phyloP scores from a whole-genome alignment of 1,140 invertebrate species.

The Drosophila melanica region DNA sequence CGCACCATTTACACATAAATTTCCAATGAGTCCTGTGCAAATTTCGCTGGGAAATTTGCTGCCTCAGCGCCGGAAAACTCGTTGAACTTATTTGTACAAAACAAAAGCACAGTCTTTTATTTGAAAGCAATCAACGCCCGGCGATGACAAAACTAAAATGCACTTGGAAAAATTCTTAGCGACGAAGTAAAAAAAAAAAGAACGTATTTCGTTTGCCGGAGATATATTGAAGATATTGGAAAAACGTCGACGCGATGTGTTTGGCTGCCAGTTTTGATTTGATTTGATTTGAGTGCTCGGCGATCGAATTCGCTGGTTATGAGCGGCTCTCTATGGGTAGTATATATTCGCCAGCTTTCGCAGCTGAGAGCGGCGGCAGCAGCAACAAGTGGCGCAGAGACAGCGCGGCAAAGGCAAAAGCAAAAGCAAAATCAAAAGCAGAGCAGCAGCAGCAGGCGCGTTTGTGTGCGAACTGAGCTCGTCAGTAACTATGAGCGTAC shows the following conservation, averaged over 20 bases:
- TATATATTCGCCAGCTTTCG: slow-evolving; percentile 35
- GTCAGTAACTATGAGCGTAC: slow-evolving; percentile 73
- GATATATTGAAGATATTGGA: slow-evolving; percentile 20
- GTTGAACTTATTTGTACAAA: background rate
- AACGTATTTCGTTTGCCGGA: slow-evolving; percentile 12
- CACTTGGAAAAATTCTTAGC: too few species aligned
- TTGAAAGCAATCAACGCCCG: too few species aligned
- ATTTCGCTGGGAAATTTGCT: slow-evolving; percentile 38
- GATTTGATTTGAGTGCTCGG: slow-evolving; percentile 58
- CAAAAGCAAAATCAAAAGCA: slow-evolving; percentile 8
- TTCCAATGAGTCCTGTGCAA: slow-evolving; percentile 33
- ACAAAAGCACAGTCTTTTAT: background rate
- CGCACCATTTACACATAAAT: slow-evolving; percentile 76
- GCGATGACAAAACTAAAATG: too few species aligned
- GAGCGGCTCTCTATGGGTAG: slow-evolving; percentile 32
- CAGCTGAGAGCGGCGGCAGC: slow-evolving; percentile 14
- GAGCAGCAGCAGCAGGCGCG: slow-evolving; percentile 14
- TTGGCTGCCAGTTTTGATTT: slow-evolving; percentile 68
- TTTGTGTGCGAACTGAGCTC: slow-evolving; percentile 59
- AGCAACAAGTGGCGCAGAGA: slow-evolving; percentile 2
- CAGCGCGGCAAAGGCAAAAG: slow-evolving; percentile 8
- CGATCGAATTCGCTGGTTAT: slow-evolving; percentile 52
- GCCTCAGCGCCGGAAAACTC: slow-evolving; percentile 18
- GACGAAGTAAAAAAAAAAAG: background rate
- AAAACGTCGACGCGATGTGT: slow-evolving; percentile 68